Base-by-base conservation (phyloP, 1,140 invertebrate genomes). In the Drosophila mayri region DNA sequence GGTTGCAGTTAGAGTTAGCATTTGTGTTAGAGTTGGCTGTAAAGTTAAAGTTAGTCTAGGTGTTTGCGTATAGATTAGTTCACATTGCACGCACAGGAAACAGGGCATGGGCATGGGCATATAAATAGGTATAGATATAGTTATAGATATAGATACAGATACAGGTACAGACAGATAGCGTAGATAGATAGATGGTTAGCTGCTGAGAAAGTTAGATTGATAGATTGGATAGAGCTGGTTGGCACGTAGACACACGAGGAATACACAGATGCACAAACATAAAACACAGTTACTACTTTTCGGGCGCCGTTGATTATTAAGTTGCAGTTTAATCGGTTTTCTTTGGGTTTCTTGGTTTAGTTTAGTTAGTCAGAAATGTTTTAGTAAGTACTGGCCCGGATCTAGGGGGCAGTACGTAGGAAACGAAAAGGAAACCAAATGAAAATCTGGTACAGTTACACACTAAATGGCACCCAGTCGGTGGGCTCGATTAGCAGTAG, bases 21-120 rank as follows among this genome's bases (percentile, higher is more conserved):
- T 81, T 81, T 64, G 74, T 66, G 38, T 75, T 47, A 55, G 54
- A 76, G 73, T 77, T 73, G 41, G 41, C 59, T 57, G 50, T 75
- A 79, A 41, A 58, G 11, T 43, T 40, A 63, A 20, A 64, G 54
- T 79, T 75, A 61, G 67, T 40, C 38, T 52, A 58, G 38, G 40
- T 62, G 52, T 55, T 55, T 47, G 60, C 38, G 41, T 54, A 60
- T 54, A 61, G 61, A 35, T 58, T 68, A 75, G 44, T 73, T 82
- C 59, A 37, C 58, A 77, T 67, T 41, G 66, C 62, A 73, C 79
- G 66, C 82, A 87, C 83, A 87, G 84, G 83, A 82, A 86, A 87
- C 59, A 75, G 46, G 76, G 58, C 52, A 55, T 25, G 35, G 52
- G 52, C 52, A 55, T 38, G 25, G 25, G 25, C 25, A 22, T 22